These are phyloP conservation scores for Erethizon dorsatum DNA, from an alignment of 2,797 vertebrate genomes.

Conservation along the genomic window DNA sequence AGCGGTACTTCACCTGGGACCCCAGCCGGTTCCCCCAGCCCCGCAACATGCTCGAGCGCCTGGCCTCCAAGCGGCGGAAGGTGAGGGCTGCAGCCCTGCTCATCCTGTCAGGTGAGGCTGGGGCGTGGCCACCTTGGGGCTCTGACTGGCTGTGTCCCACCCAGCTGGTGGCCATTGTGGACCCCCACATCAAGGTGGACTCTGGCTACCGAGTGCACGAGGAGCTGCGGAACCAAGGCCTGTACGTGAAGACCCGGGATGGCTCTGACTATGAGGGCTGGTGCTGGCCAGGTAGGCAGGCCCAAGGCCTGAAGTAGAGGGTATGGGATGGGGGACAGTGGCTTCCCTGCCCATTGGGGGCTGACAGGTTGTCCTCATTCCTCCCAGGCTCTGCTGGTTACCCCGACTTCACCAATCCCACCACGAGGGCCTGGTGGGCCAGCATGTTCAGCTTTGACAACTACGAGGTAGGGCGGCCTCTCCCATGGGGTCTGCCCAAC, in stretches of 20 bases:
- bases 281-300: constrained; percentile 96
- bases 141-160: neutral
- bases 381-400: constrained; percentile 94
- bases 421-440: constrained; percentile 96
- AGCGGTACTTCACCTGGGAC: constrained; percentile 99
- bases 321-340: fast-evolving
- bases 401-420: constrained; percentile 95
- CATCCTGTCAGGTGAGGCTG: neutral
- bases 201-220: constrained; percentile 93
- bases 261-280: constrained; percentile 97
- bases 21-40: constrained; percentile 94
- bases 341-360: neutral
- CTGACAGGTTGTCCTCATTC: neutral
- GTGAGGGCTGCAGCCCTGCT: constrained; percentile 81
- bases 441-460: constrained; percentile 95
- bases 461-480: constrained; percentile 89
- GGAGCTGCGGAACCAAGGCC: constrained; percentile 91
- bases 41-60: constrained; percentile 92
- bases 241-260: constrained; percentile 95
- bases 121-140: neutral
- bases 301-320: neutral
- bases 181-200: constrained; percentile 98
- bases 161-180: constrained; percentile 97
- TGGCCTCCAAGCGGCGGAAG: constrained; percentile 94
- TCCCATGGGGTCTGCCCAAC: neutral